phyloP scores from a whole-genome alignment of 2,797 vertebrate genomes.

The Chaetophractus vellerosus region DNA sequence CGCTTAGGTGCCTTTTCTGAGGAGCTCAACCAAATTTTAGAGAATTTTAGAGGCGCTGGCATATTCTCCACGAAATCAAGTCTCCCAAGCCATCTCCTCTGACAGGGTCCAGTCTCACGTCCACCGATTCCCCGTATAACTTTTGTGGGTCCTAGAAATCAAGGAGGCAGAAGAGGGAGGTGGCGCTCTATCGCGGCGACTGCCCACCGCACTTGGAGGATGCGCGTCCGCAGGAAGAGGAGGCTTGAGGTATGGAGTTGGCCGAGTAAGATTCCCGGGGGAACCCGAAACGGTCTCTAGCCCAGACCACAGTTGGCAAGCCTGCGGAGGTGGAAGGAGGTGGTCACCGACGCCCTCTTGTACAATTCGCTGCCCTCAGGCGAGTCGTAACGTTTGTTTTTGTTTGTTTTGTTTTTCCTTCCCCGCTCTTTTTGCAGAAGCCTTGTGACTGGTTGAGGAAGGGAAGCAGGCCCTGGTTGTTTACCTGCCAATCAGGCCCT shows the following conservation, averaged over 20 bases:
- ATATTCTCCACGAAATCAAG: neutral
- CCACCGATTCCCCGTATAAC: rapidly evolving
- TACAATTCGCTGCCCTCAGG: neutral
- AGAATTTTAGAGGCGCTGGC: neutral
- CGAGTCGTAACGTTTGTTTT: neutral
- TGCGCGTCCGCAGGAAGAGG: neutral
- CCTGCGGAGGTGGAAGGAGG: rapidly evolving
- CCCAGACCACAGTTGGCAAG: neutral
- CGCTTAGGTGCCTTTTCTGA: neutral
- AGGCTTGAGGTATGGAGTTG: neutral
- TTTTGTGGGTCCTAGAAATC: neutral
- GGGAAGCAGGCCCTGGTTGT: neutral
- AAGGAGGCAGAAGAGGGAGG: slow-evolving; percentile 17
- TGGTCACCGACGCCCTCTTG: neutral
- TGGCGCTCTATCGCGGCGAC: neutral
- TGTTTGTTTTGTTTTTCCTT: neutral
- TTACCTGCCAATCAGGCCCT: neutral
- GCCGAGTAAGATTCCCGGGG: too few species aligned
- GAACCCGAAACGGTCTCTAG: neutral
- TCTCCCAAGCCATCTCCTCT: neutral
- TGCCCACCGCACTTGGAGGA: rapidly evolving
- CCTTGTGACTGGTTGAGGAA: neutral
- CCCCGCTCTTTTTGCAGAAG: neutral
- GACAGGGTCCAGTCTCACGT: neutral
- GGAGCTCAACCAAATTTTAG: neutral